Evolutionary conservation across 1,140 invertebrate genomes (phyloP).

Genomic region (Platorchestia sp.): DNA sequence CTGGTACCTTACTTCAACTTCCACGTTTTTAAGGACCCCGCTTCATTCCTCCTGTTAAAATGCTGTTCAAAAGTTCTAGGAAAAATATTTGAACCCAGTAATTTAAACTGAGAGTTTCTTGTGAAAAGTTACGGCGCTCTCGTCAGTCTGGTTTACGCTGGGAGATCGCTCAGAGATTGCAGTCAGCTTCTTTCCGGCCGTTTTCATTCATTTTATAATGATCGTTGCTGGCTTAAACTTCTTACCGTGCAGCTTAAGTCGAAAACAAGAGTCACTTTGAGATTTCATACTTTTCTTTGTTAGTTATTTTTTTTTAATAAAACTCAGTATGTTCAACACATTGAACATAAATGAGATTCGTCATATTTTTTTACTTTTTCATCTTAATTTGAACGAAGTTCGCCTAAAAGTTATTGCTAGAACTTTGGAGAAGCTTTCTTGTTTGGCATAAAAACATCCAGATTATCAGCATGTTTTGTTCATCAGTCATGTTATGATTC

Average conservation of each 20-base stretch:
- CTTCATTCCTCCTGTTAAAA: conserved; percentile 5
- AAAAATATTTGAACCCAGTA: not conserved
- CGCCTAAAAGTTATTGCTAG: not conserved
- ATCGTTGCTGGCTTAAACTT: not conserved
- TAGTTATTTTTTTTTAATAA: not conserved
- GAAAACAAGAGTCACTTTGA: not conserved
- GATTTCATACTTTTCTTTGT: not conserved
- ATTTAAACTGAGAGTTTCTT: conserved; percentile 24
- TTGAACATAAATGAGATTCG: too few species aligned
- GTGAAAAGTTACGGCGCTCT: not conserved
- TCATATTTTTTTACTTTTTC: not conserved
- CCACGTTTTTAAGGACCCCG: not conserved
- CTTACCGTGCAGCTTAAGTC: not conserved
- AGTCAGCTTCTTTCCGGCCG: not conserved
- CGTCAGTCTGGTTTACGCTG: not conserved
- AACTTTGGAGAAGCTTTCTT: not conserved
- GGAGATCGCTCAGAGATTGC: not conserved
- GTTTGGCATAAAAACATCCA: not conserved
- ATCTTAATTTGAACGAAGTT: not conserved
- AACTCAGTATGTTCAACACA: too few species aligned
- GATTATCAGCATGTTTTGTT: too few species aligned
- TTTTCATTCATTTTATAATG: not conserved
- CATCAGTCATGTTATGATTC: too few species aligned
- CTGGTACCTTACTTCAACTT: conserved; percentile 23
- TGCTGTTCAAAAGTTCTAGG: not conserved